phyloP scores from a whole-genome alignment of 1,140 invertebrate species.

The Lordiphosa collinella region DNA sequence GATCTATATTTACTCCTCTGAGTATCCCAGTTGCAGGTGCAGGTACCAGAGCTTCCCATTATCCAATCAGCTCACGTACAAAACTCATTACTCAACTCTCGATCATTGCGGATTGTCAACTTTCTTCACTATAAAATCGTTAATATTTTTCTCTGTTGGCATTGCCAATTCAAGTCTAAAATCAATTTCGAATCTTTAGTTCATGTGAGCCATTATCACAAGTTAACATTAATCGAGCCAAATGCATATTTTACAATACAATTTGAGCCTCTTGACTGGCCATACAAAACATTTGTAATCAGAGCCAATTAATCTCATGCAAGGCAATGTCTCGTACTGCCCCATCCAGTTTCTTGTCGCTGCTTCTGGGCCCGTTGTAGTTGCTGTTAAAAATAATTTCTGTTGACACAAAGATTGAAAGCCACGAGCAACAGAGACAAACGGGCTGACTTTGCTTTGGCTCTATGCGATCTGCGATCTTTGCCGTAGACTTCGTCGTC shows the following conservation, averaged over 20 bases:
- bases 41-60: slow-evolving; percentile 3
- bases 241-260: slow-evolving; percentile 69
- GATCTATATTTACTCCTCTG: too few species aligned
- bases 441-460: slow-evolving; percentile 9
- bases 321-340: slow-evolving; percentile 16
- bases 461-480: slow-evolving; percentile 38
- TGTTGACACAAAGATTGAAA: slow-evolving; percentile 77
- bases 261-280: slow-evolving; percentile 7
- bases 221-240: slow-evolving; percentile 65
- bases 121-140: not conserved
- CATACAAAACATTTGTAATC: slow-evolving; percentile 70
- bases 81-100: slow-evolving; percentile 28
- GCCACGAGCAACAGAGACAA: slow-evolving; percentile 26
- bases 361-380: slow-evolving; percentile 27
- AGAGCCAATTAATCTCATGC: slow-evolving; percentile 65
- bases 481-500: slow-evolving; percentile 3
- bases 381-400: slow-evolving; percentile 76
- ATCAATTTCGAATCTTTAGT: slow-evolving; percentile 15
- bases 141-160: slow-evolving; percentile 10
- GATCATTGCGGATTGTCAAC: slow-evolving; percentile 8
- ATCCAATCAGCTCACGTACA: slow-evolving; percentile 27
- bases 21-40: not conserved
- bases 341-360: slow-evolving; percentile 16
- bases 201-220: slow-evolving; percentile 65
- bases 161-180: slow-evolving; percentile 16